Evolutionary conservation across 2,113 vertebrate genomes (phyloP).

Genomic region (Cranoglanis bouderius): DNA sequence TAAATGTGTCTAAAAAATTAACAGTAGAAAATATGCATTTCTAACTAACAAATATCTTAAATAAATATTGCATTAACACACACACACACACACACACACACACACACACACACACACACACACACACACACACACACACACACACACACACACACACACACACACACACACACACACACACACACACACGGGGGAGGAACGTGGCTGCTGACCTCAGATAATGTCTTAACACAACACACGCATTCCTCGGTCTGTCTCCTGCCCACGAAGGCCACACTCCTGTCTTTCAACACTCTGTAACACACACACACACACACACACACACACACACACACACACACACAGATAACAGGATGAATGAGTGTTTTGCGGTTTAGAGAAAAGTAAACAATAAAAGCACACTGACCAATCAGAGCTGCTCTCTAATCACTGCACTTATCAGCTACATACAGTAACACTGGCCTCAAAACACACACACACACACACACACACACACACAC

Average conservation of each 20-base stretch:
- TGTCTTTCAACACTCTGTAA: constrained; percentile 11
- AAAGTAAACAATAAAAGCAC: constrained; percentile 22
- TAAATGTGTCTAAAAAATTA: no score
- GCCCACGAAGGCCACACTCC: constrained; percentile 17
- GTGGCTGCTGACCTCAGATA: constrained; percentile 52
- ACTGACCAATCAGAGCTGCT: background rate
- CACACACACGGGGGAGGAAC: constrained; percentile 23
- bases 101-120: no score
- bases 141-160: no score
- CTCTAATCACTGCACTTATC: constrained; percentile 18
- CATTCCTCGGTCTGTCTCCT: constrained; percentile 35
- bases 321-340: background rate
- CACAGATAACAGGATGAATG: constrained; percentile 1
- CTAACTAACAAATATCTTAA: no score
- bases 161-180: background rate
- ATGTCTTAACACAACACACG: constrained; percentile 34
- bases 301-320: constrained; percentile 14
- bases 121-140: no score
- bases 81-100: no score
- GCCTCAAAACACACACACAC: constrained; percentile 13
- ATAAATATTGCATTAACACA: no score
- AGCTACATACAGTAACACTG: constrained; percentile 7
- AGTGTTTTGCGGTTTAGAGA: background rate
- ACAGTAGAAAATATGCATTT: no score
- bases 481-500: constrained; percentile 25